A percentile compares a stretch with the other conserved stretches of the same genome.
Evolutionary conservation across 2,113 vertebrate species (phyloP).

Genomic region (Colinus virginianus): DNA sequence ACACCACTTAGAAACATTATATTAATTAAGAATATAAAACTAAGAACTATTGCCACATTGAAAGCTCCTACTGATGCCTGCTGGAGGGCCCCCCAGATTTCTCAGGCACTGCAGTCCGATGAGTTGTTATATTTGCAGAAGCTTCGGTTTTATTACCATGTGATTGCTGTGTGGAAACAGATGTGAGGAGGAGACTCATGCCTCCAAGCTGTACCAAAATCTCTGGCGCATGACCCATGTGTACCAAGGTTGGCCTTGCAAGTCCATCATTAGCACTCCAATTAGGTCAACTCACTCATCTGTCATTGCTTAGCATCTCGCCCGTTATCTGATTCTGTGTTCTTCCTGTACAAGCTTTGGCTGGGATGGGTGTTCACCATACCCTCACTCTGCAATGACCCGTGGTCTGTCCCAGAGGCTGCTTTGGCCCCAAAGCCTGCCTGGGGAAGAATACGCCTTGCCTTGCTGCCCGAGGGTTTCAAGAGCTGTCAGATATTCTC

Average conservation of each 20-base stretch:
- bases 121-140: not conserved
- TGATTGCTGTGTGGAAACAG: not conserved
- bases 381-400: fast-evolving
- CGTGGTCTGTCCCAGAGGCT: not conserved
- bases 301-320: not conserved
- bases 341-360: not conserved
- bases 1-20: not conserved
- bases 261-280: not conserved
- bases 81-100: not conserved
- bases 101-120: not conserved
- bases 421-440: not conserved
- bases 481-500: not conserved
- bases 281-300: not conserved
- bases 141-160: not conserved
- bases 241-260: fast-evolving
- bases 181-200: not conserved
- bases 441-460: fast-evolving
- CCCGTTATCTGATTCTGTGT: not conserved
- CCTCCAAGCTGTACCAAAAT: not conserved
- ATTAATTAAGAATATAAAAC: not conserved
- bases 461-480: not conserved
- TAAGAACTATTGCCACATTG: not conserved
- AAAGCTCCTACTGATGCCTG: not conserved
- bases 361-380: not conserved
- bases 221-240: fast-evolving